These are phyloP conservation scores for Campaea margaritaria DNA, from an alignment of 2,888 invertebrate species.

Conservation along the genomic window DNA sequence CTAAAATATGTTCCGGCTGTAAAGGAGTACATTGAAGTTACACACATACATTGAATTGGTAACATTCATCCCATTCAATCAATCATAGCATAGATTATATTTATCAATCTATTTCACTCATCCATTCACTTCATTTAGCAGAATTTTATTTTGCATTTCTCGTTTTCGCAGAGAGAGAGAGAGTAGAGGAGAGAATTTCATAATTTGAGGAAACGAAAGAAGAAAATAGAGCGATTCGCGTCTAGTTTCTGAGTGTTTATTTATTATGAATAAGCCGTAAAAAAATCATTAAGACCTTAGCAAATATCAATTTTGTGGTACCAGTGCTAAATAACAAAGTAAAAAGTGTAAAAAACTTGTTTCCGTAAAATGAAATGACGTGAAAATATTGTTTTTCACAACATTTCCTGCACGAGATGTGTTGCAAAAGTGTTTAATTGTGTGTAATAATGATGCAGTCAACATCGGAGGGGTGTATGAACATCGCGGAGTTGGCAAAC, in stretches of 20 bases:
- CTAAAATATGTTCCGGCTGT: too few relatives aligned
- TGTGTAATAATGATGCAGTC: constrained; percentile 76
- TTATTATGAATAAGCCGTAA: background rate
- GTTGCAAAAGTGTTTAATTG: constrained; percentile 49
- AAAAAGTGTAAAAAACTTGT: constrained; percentile 58
- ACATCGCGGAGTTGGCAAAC: constrained; percentile 79
- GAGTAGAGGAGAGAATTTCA: background rate
- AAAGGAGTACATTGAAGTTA: too few relatives aligned
- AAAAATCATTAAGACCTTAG: background rate
- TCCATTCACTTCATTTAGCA: background rate
- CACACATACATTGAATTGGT: too few relatives aligned
- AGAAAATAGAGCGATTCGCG: background rate
- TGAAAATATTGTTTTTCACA: constrained; percentile 55
- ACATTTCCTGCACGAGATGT: constrained; percentile 52
- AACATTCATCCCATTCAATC: too few relatives aligned
- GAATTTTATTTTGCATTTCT: too few relatives aligned
- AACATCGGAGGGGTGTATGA: constrained; percentile 78
- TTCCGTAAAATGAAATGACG: constrained; percentile 54
- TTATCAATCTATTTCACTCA: too few relatives aligned
- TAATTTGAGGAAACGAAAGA: background rate
- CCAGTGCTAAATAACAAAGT: constrained; percentile 44
- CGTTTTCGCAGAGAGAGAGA: too few relatives aligned
- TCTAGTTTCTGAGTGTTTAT: background rate
- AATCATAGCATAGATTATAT: too few relatives aligned
- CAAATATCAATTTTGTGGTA: constrained; percentile 3